Evolutionary conservation across 2,797 vertebrate species (phyloP).

Genomic region (Philypnodon macrostomus): DNA sequence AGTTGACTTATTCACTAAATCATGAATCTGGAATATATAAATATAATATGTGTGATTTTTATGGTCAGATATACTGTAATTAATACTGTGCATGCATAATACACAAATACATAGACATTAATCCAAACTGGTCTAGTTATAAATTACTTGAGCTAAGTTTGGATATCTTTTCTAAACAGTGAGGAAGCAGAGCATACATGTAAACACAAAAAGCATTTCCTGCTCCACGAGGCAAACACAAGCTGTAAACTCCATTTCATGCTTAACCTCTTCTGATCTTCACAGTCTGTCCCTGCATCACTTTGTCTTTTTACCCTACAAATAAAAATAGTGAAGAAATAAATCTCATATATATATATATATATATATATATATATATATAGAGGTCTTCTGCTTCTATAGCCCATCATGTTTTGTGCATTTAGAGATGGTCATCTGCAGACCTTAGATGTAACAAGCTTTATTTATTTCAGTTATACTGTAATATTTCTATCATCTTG

Average conservation of each 20-base stretch:
- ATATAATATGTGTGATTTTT: too few species aligned
- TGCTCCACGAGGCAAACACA: slow-evolving; percentile 51
- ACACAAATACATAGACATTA: too few species aligned
- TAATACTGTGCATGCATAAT: too few species aligned
- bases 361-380: not conserved
- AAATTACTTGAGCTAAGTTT: not conserved
- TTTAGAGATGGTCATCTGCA: too few species aligned
- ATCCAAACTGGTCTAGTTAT: not conserved
- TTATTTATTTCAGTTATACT: too few species aligned
- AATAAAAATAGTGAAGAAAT: slow-evolving; percentile 49
- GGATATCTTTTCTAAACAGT: slow-evolving; percentile 26
- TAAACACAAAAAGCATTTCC: slow-evolving; percentile 64
- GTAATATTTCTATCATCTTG: too few species aligned
- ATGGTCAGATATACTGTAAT: too few species aligned
- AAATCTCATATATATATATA: slow-evolving; percentile 43
- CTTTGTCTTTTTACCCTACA: slow-evolving; percentile 33
- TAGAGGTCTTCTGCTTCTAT: too few species aligned
- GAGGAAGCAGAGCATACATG: slow-evolving; percentile 42
- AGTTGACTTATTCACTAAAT: too few species aligned
- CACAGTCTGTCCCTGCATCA: slow-evolving; percentile 23
- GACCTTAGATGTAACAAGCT: too few species aligned
- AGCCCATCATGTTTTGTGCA: not conserved
- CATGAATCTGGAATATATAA: not conserved
- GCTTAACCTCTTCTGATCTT: slow-evolving; percentile 49
- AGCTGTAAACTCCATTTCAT: slow-evolving; percentile 66